Percentiles rank a stretch among this genome's conserved stretches.
phyloP scores from a whole-genome alignment of 30 jellyfish, hydroid and myxozoan genomes.

The Catostylus mosaicus region DNA sequence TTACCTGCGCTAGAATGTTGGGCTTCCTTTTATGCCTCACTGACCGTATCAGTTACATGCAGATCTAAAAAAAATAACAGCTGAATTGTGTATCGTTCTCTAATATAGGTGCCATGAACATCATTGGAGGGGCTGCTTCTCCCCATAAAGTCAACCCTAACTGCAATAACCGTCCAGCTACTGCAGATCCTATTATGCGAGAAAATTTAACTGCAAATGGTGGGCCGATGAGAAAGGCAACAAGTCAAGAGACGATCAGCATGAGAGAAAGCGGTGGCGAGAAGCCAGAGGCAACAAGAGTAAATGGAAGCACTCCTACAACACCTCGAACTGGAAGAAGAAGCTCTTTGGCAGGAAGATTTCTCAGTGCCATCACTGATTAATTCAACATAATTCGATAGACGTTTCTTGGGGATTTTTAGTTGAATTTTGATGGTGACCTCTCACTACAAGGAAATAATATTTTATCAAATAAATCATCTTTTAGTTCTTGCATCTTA shows the following conservation, averaged over 20 bases:
- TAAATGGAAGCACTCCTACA: conserved; percentile 19
- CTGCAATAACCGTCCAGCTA: conserved; percentile 30
- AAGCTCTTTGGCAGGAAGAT: conserved; percentile 59
- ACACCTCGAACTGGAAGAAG: conserved; percentile 46
- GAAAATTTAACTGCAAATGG: conserved; percentile 39
- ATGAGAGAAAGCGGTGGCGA: neutral
- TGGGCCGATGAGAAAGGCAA: conserved; percentile 57
- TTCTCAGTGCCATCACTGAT: conserved; percentile 67
- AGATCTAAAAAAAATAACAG: too few relatives aligned
- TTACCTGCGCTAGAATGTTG: too few relatives aligned
- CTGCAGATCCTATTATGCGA: conserved; percentile 54
- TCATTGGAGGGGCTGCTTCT: conserved; percentile 60
- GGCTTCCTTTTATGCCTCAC: too few relatives aligned
- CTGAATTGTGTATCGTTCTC: too few relatives aligned
- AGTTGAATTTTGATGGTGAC: too few relatives aligned
- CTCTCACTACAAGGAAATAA: too few relatives aligned
- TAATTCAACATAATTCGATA: neutral
- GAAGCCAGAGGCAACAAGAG: neutral
- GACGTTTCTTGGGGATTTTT: too few relatives aligned
- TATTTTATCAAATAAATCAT: too few relatives aligned
- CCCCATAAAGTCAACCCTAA: conserved; percentile 52
- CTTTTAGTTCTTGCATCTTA: too few relatives aligned
- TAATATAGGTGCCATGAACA: conserved; percentile 52
- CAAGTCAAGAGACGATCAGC: conserved; percentile 53
- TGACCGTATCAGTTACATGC: too few relatives aligned